These are phyloP conservation scores for Phymanthus crucifer DNA, from an alignment of 92 coral and sea anemone genomes.

Conservation along the genomic window DNA sequence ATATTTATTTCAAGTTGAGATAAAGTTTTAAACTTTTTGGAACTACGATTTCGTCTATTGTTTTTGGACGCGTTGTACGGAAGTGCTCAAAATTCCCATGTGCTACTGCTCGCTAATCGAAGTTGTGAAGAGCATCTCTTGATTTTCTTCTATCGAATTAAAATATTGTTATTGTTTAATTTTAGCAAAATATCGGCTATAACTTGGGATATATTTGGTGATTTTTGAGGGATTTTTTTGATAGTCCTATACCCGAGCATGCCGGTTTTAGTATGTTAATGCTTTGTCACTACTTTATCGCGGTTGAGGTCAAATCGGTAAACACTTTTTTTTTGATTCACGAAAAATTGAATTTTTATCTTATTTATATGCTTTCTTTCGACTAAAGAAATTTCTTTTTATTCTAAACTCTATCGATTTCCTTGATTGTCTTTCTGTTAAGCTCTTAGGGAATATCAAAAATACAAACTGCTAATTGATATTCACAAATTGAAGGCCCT, in stretches of 20 bases:
- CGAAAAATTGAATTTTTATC: conserved; percentile 49
- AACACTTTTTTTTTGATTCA: conserved; percentile 81
- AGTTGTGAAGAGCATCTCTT: conserved; percentile 44
- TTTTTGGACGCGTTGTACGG: conserved; percentile 86
- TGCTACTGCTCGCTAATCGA: conserved; percentile 73
- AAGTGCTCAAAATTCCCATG: conserved; percentile 91
- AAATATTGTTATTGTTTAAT: not conserved
- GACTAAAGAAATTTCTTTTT: not conserved
- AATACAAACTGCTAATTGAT: conserved; percentile 33
- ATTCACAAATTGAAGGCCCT: conserved; percentile 45
- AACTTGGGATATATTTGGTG: conserved; percentile 34
- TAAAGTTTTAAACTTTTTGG: conserved; percentile 32
- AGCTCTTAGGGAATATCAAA: conserved; percentile 7
- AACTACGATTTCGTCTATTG: conserved; percentile 70
- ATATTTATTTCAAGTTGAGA: conserved; percentile 2
- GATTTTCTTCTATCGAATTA: conserved; percentile 50
- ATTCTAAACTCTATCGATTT: conserved; percentile 8
- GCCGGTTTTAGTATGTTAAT: conserved; percentile 67
- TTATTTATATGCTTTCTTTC: conserved; percentile 21
- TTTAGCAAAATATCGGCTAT: conserved; percentile 18
- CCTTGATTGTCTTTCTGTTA: conserved; percentile 18
- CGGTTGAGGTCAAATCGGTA: conserved; percentile 79
- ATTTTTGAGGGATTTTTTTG: conserved; percentile 14
- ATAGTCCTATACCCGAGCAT: conserved; percentile 55
- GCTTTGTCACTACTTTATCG: conserved; percentile 73